Base-by-base conservation (phyloP, 2,113 vertebrate species). In the Taurulus bubalis region DNA sequence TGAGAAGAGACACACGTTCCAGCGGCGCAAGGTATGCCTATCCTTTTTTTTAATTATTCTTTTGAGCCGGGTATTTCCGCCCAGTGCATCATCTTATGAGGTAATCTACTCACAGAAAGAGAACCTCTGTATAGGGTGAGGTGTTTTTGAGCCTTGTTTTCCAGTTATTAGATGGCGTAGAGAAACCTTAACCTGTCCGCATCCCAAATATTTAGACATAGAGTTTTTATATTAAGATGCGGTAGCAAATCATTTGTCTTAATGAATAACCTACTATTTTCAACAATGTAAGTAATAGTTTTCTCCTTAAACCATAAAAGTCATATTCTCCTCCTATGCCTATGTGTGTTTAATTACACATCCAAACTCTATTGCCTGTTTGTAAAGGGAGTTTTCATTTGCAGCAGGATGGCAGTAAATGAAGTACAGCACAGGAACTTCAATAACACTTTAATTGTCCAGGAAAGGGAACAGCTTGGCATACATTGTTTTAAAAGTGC, bases 21-120 rank as follows among this genome's bases (percentile, higher is more conserved):
- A 93, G 82, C 94, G 94, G 28, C 95, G 94, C 67, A 97, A 93
- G 93, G 98, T 97, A 22, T 86, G 87, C 88, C 47, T 45, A 6
- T 10, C 47, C 1, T 40, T 64, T 22, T 4, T 24, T 4, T 26
- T 5, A 9, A 65, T 24, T n/a, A 65, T 24, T n/a, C 1, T 16
- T 15, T 56, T 22, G 3, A 71, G 8, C 22, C 6, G 34, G 6
- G 16, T 15, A 28, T 20, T 42, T 24, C 15, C n/a, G 7, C 22
- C 4, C 16, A 22, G 15, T 6, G 7, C 24, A 22, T 28, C 28
- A 20, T 65, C 8, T 59, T 11, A 9, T 14, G 20, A 71, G 38
- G 51, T 56, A 20, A 40, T 38, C 14, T 26, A 7, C 34, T 5
- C 18, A 20, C 16, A 32, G 30, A 20, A 73, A 30, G 0, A 4